Conservation (phyloP, 1,140 invertebrate genomes). For the Chelonus insularis region DNA sequence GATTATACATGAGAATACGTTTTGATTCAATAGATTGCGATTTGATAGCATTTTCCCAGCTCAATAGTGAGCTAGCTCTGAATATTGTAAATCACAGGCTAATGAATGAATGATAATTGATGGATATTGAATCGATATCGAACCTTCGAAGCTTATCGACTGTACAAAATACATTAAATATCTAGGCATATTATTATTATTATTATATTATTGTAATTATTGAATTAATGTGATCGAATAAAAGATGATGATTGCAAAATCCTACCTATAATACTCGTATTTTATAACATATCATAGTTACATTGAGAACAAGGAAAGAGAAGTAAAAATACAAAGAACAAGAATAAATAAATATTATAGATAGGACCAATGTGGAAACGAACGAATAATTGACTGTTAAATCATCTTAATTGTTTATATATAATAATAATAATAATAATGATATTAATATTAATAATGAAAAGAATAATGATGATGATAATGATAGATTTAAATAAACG, state of each 20-base stretch:
- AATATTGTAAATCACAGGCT: slow-evolving; percentile 30
- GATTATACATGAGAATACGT: background rate
- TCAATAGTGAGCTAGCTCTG: background rate
- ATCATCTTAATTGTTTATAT: too few species aligned
- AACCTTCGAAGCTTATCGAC: slow-evolving; percentile 46
- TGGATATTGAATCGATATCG: slow-evolving; percentile 30
- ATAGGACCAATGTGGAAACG: too few species aligned
- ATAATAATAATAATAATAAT: too few species aligned
- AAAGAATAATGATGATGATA: too few species aligned
- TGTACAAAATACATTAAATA: slow-evolving; percentile 52
- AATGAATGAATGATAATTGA: slow-evolving; percentile 25
- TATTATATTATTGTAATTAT: slow-evolving; percentile 40
- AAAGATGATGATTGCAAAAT: slow-evolving; percentile 28
- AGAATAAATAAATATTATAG: slow-evolving; percentile 16
- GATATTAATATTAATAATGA: too few species aligned
- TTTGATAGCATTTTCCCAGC: background rate
- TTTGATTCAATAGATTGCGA: slow-evolving; percentile 33
- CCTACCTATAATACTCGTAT: slow-evolving; percentile 38
- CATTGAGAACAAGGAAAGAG: slow-evolving; percentile 20
- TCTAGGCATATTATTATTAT: slow-evolving; percentile 35
- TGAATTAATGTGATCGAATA: slow-evolving; percentile 36
- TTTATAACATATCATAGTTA: slow-evolving; percentile 37
- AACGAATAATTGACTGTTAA: too few species aligned
- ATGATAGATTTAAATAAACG: too few species aligned
- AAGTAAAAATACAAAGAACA: slow-evolving; percentile 3